Base-by-base conservation (phyloP, 2,888 invertebrate genomes). In the Chloroclystis v-ata region DNA sequence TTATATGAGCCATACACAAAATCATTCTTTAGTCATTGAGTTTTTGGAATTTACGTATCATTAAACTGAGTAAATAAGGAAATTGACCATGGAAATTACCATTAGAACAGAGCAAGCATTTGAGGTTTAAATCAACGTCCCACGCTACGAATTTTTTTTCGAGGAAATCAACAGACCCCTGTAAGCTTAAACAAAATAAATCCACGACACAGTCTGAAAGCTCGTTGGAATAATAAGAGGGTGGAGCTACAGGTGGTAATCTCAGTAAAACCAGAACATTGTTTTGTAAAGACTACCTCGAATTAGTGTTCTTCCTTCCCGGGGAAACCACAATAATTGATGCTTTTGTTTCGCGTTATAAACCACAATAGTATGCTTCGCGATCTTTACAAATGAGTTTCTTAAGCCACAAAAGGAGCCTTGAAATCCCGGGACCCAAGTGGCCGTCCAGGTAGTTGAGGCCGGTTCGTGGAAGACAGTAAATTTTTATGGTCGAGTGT, bases 1-100 rank as follows among this genome's bases (percentile, higher is more conserved):
- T 49, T 29, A 40, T 51, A 49, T 56, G 66, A 69, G 63, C 60
- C 52, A 51, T 58, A 52, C 60, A 55, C 75, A 73, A 61, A 75
- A 75, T 61, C 51, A n/a, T n/a, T n/a, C n/a, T n/a, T n/a, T n/a
- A n/a, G 53, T 56, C 60, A 64, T 59, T 60, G 56, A 54, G 50
- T 71, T 68, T 60, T 69, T 56, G 65, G 63, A 48, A 58, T 70
- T 71, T 66, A 77, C 75, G 74, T 67, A 59, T 69, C 75, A 75
- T 80, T 79, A 70, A 56, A 54, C 67, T 59, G 55, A 60, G 59
- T 69, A 71, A 72, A 67, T 61, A 61, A 57, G 60, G 65, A 74
- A 71, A 71, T 72, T 69, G 64, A 51, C 65, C 67, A 57, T 66
- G 60, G 43, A 49, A 47, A 49, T 48, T 11, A 42, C 41, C 49